Evolutionary conservation across 1,140 invertebrate species (phyloP), one percentile per base, ranked within the genome.

Genomic region (Drosophila paulistorum): DNA sequence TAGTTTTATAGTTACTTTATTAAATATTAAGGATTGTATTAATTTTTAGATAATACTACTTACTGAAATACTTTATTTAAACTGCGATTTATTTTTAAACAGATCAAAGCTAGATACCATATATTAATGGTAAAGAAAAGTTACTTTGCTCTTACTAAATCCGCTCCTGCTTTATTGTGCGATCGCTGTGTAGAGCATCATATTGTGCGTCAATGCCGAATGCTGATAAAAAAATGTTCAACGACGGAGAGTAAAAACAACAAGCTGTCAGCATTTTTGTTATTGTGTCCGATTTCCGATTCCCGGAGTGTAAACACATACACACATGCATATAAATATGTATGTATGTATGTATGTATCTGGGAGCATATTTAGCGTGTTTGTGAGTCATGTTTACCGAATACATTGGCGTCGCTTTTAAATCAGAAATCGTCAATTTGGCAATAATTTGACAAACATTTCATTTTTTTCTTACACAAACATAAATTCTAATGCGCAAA

Each of bases 281-380:
- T 71, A 63, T 75, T 81, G 37, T 74, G 82, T 85, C 82, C 82
- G 82, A 82, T 75, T 74, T 74, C 72, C 39, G 55, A 13, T 39
- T 64, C 62, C 48, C 59, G 39, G 37, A 14, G 68, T 58, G 20
- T 63, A 51, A 57, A 42, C 26, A 30, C 65, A 55, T 63, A 42
- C 66, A 68, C 60, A 35, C 14, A 60, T 58, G 58, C 23, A 26
- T 57, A 41, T 37, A 65, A 39, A 11, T 20, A 17, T 17, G 9
- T 35, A 7, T 51, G 37, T 37, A 7, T 63, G 33, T 57, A 10
- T 42, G 59, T 7, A 3, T 54, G 45, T 61, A 14, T 62, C 20
- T 58, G 11, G 2, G 33, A 30, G 26, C 26, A 26, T 5, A 26
- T 42, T 61, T 59, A 76, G 63, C 51, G 60, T 68, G 65, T 45